phyloP scores from a whole-genome alignment of 2,888 invertebrate species.

The Campopleginae sp. region DNA sequence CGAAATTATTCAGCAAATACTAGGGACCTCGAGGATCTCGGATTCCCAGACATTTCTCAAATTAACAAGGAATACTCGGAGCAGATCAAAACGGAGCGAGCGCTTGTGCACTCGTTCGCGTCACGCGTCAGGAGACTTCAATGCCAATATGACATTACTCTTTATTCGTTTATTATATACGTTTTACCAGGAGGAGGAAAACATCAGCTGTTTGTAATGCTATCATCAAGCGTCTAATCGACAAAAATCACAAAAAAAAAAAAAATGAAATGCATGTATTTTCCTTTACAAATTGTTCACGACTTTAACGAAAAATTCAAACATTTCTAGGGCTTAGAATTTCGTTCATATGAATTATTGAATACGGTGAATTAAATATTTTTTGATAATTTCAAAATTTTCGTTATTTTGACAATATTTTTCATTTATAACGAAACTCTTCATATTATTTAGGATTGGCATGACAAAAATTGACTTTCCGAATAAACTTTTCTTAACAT shows the following conservation, averaged over 20 bases:
- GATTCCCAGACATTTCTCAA: not conserved
- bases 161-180: slow-evolving; percentile 13
- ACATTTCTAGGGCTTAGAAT: not conserved
- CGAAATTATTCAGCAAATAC: not conserved
- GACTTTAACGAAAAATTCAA: not conserved
- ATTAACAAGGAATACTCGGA: not conserved
- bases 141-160: slow-evolving; percentile 55
- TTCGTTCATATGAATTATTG: too few relatives aligned
- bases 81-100: slow-evolving; percentile 1
- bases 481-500: too few relatives aligned
- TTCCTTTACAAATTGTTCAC: slow-evolving; percentile 11
- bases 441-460: too few relatives aligned
- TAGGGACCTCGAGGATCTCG: not conserved
- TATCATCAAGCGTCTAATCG: slow-evolving; percentile 43
- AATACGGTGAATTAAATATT: too few relatives aligned
- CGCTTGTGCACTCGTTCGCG: slow-evolving; percentile 45
- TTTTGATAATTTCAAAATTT: too few relatives aligned
- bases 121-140: slow-evolving; percentile 63
- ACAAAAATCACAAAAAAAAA: slow-evolving; percentile 37
- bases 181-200: slow-evolving; percentile 24
- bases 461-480: too few relatives aligned
- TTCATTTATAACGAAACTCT: too few relatives aligned
- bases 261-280: slow-evolving; percentile 22
- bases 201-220: slow-evolving; percentile 41
- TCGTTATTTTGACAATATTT: too few relatives aligned